A percentile compares a stretch with the other conserved stretches of the same genome.
Evolutionary conservation across 2,797 vertebrate species (phyloP).

Genomic region (Bradypodion pumilum): DNA sequence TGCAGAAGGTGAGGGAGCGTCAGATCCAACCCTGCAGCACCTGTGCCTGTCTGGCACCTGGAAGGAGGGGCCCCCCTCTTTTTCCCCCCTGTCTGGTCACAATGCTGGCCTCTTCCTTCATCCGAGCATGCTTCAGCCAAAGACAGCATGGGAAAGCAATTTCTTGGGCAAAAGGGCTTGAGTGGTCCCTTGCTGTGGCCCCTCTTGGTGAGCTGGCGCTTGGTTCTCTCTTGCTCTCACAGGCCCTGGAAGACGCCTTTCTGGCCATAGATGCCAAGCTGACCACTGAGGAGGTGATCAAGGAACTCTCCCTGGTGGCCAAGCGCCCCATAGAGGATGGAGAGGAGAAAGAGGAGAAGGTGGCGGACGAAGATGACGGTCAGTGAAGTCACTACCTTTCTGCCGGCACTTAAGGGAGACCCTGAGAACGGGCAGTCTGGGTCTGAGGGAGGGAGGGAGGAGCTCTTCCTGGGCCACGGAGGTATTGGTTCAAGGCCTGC

Average conservation of each 20-base stretch:
- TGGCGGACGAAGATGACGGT: constrained; percentile 98
- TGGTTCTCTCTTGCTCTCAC: neutral
- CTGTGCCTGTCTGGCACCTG: neutral
- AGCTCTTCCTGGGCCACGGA: too few species aligned
- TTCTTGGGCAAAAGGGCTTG: too few species aligned
- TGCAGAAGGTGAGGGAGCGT: constrained; percentile 87
- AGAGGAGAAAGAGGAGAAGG: constrained; percentile 88
- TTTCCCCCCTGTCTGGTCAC: neutral
- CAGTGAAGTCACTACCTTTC: constrained; percentile 42
- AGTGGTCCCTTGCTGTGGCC: too few species aligned
- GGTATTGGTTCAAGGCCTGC: neutral
- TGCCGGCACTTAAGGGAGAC: neutral
- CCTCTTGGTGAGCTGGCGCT: neutral
- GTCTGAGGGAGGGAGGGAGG: neutral
- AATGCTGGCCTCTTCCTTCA: too few species aligned
- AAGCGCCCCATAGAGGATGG: constrained; percentile 88
- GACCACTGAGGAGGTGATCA: constrained; percentile 94
- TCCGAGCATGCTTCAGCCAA: too few species aligned
- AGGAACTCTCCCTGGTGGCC: constrained; percentile 93
- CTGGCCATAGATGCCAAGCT: constrained; percentile 92
- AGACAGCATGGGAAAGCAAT: too few species aligned
- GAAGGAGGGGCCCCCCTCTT: too few species aligned
- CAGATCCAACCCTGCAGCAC: neutral
- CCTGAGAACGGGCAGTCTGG: neutral
- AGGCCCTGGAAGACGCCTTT: constrained; percentile 98